Percentiles rank a stretch among this genome's conserved stretches.
These are phyloP conservation scores for Pandemis cinnamomeana DNA, from an alignment of 2,888 invertebrate genomes.

Conservation along the genomic window DNA sequence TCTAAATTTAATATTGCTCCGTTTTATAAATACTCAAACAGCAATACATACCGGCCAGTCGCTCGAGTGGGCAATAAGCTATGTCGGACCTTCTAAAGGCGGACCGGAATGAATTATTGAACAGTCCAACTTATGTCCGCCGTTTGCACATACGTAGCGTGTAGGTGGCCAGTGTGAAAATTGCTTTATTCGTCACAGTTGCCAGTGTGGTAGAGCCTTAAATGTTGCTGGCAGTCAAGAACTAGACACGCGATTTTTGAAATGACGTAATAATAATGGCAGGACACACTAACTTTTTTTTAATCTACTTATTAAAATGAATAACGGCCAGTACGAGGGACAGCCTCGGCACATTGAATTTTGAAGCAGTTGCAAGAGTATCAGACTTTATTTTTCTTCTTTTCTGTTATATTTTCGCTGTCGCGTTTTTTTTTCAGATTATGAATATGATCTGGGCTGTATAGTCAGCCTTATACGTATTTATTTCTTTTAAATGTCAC, in stretches of 20 bases:
- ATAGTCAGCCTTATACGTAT: no score
- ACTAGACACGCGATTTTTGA: background rate
- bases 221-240: background rate
- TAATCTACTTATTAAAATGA: no score
- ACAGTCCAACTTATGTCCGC: conserved; percentile 41
- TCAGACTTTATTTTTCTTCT: no score
- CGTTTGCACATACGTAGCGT: conserved; percentile 24
- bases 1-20: conserved; percentile 15
- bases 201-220: background rate
- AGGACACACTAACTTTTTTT: no score
- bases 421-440: no score
- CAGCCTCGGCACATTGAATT: no score
- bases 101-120: conserved; percentile 56
- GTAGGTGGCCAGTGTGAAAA: conserved; percentile 23
- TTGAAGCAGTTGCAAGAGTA: no score
- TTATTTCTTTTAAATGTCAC: background rate
- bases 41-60: conserved; percentile 28
- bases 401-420: no score
- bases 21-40: conserved; percentile 26
- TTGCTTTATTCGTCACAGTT: conserved; percentile 13
- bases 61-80: conserved; percentile 46
- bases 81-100: conserved; percentile 47
- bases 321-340: no score
- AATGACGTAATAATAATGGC: no score
- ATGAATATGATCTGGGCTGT: no score